Percentiles rank a stretch among this genome's conserved stretches.
phyloP scores from a whole-genome alignment of 2,888 invertebrate species.

The Drosophila anomalata region DNA sequence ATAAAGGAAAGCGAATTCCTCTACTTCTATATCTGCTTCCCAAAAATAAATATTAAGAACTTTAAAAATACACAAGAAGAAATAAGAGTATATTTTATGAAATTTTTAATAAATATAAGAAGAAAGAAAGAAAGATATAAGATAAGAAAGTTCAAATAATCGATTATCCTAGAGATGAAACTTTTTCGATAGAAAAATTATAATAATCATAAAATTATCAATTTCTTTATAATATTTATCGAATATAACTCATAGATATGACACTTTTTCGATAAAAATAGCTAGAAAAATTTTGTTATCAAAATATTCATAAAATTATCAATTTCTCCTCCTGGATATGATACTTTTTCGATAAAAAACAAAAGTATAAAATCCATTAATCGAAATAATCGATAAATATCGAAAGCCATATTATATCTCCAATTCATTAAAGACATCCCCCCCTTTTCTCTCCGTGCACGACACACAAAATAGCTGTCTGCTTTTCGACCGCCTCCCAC shows the following conservation, averaged over 20 bases:
- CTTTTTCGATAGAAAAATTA: too few relatives aligned
- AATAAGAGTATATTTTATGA: not conserved
- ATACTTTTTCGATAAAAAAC: not conserved
- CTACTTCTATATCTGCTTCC: not conserved
- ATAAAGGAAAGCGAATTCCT: constrained; percentile 21
- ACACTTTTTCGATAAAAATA: not conserved
- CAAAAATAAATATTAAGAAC: constrained; percentile 14
- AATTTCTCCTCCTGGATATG: too few relatives aligned
- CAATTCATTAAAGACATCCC: not conserved
- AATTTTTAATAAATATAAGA: not conserved
- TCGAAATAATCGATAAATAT: not conserved
- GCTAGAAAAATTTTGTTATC: too few relatives aligned
- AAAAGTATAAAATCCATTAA: not conserved
- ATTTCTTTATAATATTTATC: too few relatives aligned
- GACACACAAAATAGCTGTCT: constrained; percentile 18
- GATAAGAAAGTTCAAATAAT: not conserved
- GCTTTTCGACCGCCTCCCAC: not conserved
- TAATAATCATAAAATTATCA: too few relatives aligned
- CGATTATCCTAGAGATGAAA: too few relatives aligned
- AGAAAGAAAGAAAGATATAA: too few relatives aligned
- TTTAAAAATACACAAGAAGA: not conserved
- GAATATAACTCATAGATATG: too few relatives aligned
- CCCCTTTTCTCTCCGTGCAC: not conserved
- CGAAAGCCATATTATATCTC: not conserved
- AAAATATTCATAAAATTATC: too few relatives aligned